Evolutionary conservation across 2,888 invertebrate species (phyloP).

Genomic region (Leptodirus hochenwartii): DNA sequence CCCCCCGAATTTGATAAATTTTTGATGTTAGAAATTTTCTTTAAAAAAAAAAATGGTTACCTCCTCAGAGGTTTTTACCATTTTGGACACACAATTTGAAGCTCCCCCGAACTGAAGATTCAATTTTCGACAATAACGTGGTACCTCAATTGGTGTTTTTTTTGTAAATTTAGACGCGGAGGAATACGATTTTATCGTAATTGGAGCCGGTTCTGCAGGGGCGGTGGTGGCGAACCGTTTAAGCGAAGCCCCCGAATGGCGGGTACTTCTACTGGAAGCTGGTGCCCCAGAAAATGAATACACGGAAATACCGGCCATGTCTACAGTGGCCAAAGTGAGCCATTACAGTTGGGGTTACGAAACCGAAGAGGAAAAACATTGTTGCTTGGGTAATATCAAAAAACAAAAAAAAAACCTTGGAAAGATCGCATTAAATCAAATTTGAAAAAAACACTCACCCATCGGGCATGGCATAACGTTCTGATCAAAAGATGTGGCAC

Average conservation of each 20-base stretch:
- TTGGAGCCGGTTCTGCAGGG: constrained; percentile 30
- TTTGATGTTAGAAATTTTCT: constrained; percentile 1
- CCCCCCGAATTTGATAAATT: neutral
- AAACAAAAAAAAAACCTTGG: neutral
- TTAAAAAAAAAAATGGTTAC: constrained; percentile 2
- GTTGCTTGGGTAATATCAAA: constrained; percentile 27
- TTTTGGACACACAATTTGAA: too few relatives aligned
- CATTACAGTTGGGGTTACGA: constrained; percentile 38
- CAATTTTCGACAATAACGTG: too few relatives aligned
- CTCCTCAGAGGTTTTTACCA: neutral
- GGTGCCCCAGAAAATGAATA: constrained; percentile 28
- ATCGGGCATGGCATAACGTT: too few relatives aligned
- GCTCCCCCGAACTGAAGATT: too few relatives aligned
- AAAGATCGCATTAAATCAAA: neutral
- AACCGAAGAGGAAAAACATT: constrained; percentile 32
- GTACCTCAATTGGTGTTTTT: neutral
- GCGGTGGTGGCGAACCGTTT: constrained; percentile 30
- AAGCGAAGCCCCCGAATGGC: constrained; percentile 27
- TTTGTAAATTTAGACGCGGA: constrained; percentile 16
- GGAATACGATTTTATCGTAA: constrained; percentile 28
- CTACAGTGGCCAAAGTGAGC: constrained; percentile 16
- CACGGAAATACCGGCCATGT: constrained; percentile 30
- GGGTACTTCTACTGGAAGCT: constrained; percentile 33
- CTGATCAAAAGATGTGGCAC: too few relatives aligned
- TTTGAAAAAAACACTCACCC: too few relatives aligned